These are phyloP conservation scores for Tricholaema leucomelas DNA, from an alignment of 2,113 vertebrate genomes.

Conservation along the genomic window DNA sequence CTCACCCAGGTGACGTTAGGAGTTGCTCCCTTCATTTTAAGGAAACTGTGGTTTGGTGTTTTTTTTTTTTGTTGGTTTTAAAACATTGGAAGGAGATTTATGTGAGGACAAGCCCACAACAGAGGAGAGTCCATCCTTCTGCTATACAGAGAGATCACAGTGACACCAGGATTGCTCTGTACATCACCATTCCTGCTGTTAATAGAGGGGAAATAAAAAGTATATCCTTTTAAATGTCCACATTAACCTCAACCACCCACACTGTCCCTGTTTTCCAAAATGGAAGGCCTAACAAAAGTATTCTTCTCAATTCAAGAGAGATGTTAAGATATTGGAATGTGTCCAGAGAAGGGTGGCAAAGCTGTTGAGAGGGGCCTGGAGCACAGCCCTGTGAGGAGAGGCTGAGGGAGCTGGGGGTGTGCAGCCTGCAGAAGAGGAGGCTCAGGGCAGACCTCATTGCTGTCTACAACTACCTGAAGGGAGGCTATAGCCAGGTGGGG, in stretches of 20 bases:
- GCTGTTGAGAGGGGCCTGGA: no score
- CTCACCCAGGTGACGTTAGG: background rate
- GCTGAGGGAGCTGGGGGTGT: no score
- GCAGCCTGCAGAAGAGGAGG: no score
- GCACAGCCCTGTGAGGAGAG: no score
- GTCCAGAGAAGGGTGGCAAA: no score
- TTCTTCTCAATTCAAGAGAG: no score
- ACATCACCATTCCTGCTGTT: background rate
- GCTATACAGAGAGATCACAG: background rate
- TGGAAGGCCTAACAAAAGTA: background rate
- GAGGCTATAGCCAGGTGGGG: no score
- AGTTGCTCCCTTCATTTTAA: background rate
- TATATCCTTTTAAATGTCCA: background rate
- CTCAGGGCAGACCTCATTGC: no score
- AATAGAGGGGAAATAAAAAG: background rate
- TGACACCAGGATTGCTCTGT: background rate
- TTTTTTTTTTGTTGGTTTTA: background rate
- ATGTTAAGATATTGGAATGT: no score
- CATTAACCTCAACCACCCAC: background rate
- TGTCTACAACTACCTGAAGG: no score
- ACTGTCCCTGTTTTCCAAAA: fast-evolving
- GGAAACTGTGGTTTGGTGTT: background rate
- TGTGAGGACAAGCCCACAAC: background rate
- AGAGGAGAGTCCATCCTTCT: background rate
- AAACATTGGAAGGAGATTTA: background rate